These are phyloP conservation scores for Philopotamus ludificatus DNA, from an alignment of 1,140 invertebrate genomes.

Conservation along the genomic window DNA sequence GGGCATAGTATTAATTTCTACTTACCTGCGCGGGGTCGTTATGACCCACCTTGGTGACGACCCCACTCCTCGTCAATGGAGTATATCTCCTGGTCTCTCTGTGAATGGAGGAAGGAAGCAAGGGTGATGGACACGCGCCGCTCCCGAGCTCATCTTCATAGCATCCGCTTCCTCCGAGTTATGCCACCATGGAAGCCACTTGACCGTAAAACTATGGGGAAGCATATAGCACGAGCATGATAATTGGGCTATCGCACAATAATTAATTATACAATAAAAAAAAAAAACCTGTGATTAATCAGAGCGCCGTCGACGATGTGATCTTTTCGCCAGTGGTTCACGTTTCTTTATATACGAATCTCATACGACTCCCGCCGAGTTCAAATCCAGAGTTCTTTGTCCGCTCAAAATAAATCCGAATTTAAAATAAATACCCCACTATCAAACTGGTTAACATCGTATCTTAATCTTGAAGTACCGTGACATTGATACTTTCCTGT, in stretches of 20 bases:
- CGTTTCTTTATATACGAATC: slow-evolving; percentile 6
- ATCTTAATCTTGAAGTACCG: slow-evolving; percentile 21
- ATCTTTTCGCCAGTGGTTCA: too few species aligned
- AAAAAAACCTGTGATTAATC: too few species aligned
- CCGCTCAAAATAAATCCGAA: not conserved
- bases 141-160: slow-evolving; percentile 22
- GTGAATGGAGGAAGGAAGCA: slow-evolving; percentile 7
- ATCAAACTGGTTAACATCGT: slow-evolving; percentile 15
- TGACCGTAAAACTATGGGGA: slow-evolving; percentile 23
- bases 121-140: slow-evolving; percentile 20
- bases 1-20: too few species aligned
- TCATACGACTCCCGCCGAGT: slow-evolving; percentile 3
- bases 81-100: slow-evolving; percentile 28
- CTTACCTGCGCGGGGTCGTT: slow-evolving; percentile 10
- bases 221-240: slow-evolving; percentile 4
- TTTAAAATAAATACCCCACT: not conserved
- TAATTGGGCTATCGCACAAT: slow-evolving; percentile 8
- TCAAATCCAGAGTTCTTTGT: slow-evolving; percentile 8
- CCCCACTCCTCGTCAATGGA: slow-evolving; percentile 33
- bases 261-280: not conserved
- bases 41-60: slow-evolving; percentile 20
- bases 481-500: slow-evolving; percentile 16
- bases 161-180: slow-evolving; percentile 34
- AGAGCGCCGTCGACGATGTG: too few species aligned
- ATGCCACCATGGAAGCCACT: slow-evolving; percentile 2